Evolutionary conservation across 2,888 invertebrate species (phyloP).

Genomic region (Aphelenchoides bicaudatus): DNA sequence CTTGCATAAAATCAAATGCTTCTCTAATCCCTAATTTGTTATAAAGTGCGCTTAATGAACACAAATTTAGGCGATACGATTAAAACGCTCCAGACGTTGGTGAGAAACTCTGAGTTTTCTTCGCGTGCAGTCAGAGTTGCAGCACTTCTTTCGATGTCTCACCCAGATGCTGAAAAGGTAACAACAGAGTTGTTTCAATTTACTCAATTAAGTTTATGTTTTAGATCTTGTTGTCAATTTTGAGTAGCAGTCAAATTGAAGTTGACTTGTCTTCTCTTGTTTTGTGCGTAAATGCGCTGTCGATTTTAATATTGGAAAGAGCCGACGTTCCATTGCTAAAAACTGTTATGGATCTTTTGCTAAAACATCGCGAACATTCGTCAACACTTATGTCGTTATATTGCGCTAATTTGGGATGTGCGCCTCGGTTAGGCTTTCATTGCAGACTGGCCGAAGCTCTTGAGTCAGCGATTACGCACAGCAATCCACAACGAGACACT

Average conservation of each 20-base stretch:
- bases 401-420: constrained; percentile 39
- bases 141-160: constrained; percentile 38
- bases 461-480: constrained; percentile 16
- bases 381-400: constrained; percentile 41
- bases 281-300: constrained; percentile 48
- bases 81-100: constrained; percentile 31
- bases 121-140: constrained; percentile 39
- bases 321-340: constrained; percentile 45
- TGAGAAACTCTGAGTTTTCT: constrained; percentile 38
- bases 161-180: constrained; percentile 41
- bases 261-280: constrained; percentile 40
- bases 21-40: no score
- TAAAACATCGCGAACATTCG: constrained; percentile 38
- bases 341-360: constrained; percentile 25
- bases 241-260: constrained; percentile 32
- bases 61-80: constrained; percentile 35
- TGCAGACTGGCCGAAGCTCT: constrained; percentile 28
- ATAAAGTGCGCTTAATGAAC: no score
- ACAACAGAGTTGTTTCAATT: neutral
- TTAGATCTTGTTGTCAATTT: constrained; percentile 34
- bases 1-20: no score
- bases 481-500: constrained; percentile 29
- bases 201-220: constrained; percentile 16
- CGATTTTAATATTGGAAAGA: constrained; percentile 47
- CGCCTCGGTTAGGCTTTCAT: constrained; percentile 33